Evolutionary conservation across 2,113 vertebrate genomes (phyloP).

Genomic region (Panthera tigris): DNA sequence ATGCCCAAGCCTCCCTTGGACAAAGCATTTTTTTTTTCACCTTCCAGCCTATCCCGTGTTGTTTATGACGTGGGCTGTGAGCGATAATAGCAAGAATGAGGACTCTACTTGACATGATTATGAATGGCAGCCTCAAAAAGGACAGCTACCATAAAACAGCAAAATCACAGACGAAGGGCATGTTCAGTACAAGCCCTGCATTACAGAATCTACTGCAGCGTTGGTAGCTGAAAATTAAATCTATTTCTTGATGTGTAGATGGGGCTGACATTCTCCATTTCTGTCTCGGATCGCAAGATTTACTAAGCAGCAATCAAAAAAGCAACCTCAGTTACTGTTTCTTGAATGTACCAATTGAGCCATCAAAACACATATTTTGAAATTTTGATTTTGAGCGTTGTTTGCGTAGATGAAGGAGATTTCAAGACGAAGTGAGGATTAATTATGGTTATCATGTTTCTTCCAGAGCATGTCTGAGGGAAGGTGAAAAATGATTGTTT

Average conservation of each 20-base stretch:
- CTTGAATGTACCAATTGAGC: neutral
- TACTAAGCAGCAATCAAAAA: neutral
- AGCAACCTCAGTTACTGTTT: neutral
- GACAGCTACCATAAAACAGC: neutral
- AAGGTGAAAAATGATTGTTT: neutral
- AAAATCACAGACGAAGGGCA: rapidly evolving
- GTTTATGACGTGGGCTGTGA: neutral
- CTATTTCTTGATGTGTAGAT: neutral
- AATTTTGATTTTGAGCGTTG: neutral
- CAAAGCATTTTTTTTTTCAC: neutral
- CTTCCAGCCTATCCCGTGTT: neutral
- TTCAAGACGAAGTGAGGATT: neutral
- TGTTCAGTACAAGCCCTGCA: neutral
- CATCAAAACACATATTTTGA: neutral
- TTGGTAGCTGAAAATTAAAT: neutral
- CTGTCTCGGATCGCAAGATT: neutral
- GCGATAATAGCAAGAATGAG: neutral
- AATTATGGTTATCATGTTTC: neutral
- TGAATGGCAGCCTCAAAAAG: neutral
- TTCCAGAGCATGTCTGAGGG: neutral
- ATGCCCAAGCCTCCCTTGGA: too few relatives aligned
- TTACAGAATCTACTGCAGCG: neutral
- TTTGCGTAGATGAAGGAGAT: neutral
- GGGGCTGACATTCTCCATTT: neutral
- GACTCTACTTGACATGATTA: neutral